These are phyloP conservation scores for Lapara coniferarum DNA, from an alignment of 2,888 invertebrate species.

Conservation along the genomic window DNA sequence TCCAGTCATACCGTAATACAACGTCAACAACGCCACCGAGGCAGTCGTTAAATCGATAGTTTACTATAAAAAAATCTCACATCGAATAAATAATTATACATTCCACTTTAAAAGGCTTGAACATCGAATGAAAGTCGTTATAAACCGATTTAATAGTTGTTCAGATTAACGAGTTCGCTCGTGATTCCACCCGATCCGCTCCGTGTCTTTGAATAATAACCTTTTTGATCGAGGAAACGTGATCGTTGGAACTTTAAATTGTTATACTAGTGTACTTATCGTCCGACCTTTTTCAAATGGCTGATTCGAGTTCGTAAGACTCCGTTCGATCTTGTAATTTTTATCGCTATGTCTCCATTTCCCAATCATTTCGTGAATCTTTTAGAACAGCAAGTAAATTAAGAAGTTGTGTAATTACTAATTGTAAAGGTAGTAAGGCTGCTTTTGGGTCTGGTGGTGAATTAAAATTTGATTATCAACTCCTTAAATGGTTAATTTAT, in stretches of 20 bases:
- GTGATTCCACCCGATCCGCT: neutral
- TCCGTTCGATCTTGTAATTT: no score
- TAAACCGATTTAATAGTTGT: neutral
- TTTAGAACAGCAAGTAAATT: no score
- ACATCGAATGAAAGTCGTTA: neutral
- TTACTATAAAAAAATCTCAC: neutral
- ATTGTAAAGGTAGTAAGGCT: no score
- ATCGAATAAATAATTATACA: neutral
- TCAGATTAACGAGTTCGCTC: neutral
- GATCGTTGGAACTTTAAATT: neutral
- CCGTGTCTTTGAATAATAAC: slow-evolving; percentile 33
- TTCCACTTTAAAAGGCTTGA: neutral
- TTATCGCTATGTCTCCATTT: no score
- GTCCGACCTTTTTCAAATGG: neutral
- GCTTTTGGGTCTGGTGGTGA: no score
- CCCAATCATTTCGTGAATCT: no score
- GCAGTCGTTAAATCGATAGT: no score
- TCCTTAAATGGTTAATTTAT: no score
- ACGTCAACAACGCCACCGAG: no score
- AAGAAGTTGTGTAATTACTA: no score
- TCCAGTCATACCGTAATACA: no score
- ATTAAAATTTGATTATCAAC: no score
- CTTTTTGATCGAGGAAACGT: slow-evolving; percentile 10
- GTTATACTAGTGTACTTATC: neutral
- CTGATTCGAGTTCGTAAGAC: neutral